Conservation (phyloP, 2,888 invertebrate species). For the Labia minor region DNA sequence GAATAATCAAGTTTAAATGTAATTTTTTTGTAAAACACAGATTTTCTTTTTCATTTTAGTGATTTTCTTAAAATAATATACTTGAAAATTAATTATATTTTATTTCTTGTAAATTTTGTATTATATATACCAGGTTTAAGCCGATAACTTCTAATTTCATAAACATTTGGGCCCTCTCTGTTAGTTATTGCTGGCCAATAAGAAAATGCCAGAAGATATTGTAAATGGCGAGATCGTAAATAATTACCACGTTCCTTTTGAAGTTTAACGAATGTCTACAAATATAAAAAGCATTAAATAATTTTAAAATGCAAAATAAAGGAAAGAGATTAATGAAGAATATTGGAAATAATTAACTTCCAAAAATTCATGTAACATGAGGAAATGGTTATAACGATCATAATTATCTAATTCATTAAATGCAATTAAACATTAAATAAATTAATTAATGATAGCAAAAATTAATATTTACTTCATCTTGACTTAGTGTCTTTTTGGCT, state of each 20-base stretch:
- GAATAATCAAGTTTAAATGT: too few species aligned
- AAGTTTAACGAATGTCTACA: conserved; percentile 58
- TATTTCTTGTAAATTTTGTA: too few species aligned
- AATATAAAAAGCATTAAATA: too few species aligned
- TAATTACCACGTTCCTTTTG: conserved; percentile 65
- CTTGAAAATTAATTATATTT: too few species aligned
- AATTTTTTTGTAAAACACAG: too few species aligned
- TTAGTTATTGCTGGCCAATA: conserved; percentile 86
- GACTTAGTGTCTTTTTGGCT: conserved; percentile 55
- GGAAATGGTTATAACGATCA: too few species aligned
- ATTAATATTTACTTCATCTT: conserved; percentile 48
- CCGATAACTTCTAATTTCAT: conserved; percentile 86
- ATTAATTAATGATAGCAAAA: too few species aligned
- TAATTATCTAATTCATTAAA: too few species aligned
- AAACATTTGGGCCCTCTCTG: conserved; percentile 66
- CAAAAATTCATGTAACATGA: neutral
- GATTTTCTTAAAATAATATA: too few species aligned
- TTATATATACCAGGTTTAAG: conserved; percentile 72
- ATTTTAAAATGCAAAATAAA: too few species aligned
- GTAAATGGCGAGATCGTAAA: conserved; percentile 77
- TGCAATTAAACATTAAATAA: too few species aligned
- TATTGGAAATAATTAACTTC: neutral
- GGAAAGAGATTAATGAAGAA: conserved; percentile 19
- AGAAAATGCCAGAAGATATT: conserved; percentile 90
- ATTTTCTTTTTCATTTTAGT: too few species aligned